Evolutionary conservation across 2,113 vertebrate genomes (phyloP), one percentile per base, ranked within the genome.

Genomic region (Seriola quinqueradiata): DNA sequence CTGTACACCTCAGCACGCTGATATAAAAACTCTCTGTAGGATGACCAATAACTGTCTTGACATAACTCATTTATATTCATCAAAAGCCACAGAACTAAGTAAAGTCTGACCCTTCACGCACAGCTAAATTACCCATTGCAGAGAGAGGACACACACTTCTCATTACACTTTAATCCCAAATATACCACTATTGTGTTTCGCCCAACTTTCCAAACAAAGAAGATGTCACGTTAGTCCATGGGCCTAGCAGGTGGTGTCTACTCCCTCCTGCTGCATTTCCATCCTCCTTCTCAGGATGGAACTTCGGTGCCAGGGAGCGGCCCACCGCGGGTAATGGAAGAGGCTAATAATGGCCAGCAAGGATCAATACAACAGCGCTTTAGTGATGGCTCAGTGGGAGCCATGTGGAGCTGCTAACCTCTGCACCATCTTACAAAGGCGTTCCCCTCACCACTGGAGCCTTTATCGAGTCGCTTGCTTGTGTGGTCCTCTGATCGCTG

Each of bases 361-460:
- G 75, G 82, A 94, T 94, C 93, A 57, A 93, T 93, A 82, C 19
- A 46, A 21, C 75, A 71, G 70, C 5, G 59, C 65, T 86, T 75
- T 68, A 63, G 64, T 46, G 63, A 79, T 40, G 84, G 75, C 67
- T 79, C 11, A 52, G 38, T 75, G 57, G 71, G 72, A 82, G 77
- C 84, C 83, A 60, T 76, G 83, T 58, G 74, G 91, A 68, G 85
- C 40, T 32, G 65, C 81, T 87, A 92, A 86, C 85, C 86, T 82
- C 89, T 77, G 64, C 81, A 64, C 75, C 58, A 23, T 66, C 79
- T 77, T 34, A 76, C 86, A 81, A 72, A 84, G 73, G 83, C 16
- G 66, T 57, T 80, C 69, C 70, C 67, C 71, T 70, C 81, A 21
- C 81, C 70, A 13, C 77, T 36, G 84, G 80, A 79, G 90, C 50